A percentile compares a stretch with the other conserved stretches of the same genome.
These are phyloP conservation scores for Ctenomys sociabilis DNA, from an alignment of 2,113 vertebrate species.

Conservation along the genomic window DNA sequence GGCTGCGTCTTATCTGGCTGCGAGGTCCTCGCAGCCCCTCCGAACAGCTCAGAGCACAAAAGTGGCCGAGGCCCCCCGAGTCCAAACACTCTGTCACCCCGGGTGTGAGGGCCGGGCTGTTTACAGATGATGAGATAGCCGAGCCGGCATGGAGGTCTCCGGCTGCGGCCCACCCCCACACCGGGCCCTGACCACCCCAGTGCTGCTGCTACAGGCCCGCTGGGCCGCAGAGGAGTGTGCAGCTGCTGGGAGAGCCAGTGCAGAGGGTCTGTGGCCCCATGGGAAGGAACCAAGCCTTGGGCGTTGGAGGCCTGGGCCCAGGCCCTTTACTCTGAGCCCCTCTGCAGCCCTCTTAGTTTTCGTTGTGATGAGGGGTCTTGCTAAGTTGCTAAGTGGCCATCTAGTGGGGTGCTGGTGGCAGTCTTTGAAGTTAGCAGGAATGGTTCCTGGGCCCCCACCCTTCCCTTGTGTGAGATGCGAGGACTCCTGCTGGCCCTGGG, in stretches of 20 bases:
- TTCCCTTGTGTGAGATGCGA: too few species aligned
- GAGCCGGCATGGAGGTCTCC: neutral
- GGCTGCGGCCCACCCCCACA: neutral
- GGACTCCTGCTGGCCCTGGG: too few species aligned
- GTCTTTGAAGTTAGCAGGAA: neutral
- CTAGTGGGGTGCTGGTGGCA: too few species aligned
- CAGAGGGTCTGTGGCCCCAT: neutral
- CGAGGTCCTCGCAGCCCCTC: slow-evolving; percentile 87
- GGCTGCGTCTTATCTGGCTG: slow-evolving; percentile 86
- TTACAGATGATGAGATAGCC: slow-evolving; percentile 85
- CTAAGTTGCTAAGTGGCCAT: neutral
- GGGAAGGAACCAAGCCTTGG: neutral
- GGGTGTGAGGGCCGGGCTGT: slow-evolving; percentile 86
- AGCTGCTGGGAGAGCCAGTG: neutral
- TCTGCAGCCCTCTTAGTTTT: neutral
- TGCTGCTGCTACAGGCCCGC: slow-evolving; percentile 54
- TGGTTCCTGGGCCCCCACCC: too few species aligned
- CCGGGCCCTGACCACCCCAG: slow-evolving; percentile 62
- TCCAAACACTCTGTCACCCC: slow-evolving; percentile 88
- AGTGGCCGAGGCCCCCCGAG: slow-evolving; percentile 80
- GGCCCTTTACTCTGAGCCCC: neutral
- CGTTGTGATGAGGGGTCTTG: neutral
- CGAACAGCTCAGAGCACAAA: slow-evolving; percentile 86
- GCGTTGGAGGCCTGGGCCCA: neutral
- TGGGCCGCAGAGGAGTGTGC: neutral